Evolutionary conservation across 2,113 vertebrate genomes (phyloP).

Genomic region (Pterocles gutturalis): DNA sequence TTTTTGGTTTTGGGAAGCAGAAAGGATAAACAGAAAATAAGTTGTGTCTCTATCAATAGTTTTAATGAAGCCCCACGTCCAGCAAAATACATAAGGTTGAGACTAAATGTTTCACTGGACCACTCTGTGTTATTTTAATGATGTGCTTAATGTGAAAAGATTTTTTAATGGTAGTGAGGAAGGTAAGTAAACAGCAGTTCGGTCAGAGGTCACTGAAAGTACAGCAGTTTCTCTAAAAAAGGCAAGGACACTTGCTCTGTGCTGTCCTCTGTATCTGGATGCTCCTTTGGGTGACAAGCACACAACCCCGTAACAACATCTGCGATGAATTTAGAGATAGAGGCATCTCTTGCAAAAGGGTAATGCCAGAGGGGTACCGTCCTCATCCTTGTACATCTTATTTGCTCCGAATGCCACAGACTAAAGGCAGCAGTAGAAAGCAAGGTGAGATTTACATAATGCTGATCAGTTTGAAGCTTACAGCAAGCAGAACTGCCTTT

Average conservation of each 20-base stretch:
- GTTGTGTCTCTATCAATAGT: background rate
- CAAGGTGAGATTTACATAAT: constrained; percentile 14
- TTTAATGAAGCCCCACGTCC: background rate
- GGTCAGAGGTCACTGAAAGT: background rate
- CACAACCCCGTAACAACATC: background rate
- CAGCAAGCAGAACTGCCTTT: background rate
- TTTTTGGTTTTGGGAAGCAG: background rate
- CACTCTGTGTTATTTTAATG: background rate
- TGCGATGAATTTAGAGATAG: background rate
- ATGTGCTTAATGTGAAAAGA: background rate
- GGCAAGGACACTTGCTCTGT: background rate
- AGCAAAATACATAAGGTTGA: background rate
- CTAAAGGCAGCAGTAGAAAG: background rate
- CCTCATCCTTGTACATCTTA: background rate
- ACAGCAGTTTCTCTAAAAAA: background rate
- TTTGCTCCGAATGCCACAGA: background rate
- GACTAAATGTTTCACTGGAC: background rate
- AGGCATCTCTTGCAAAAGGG: background rate
- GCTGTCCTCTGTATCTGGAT: background rate
- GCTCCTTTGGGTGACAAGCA: background rate
- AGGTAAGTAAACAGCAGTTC: background rate
- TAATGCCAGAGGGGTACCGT: background rate
- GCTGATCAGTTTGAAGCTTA: background rate
- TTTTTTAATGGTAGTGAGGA: background rate
- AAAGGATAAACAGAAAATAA: background rate